Evolutionary conservation across 1,140 invertebrate species (phyloP).

Genomic region (Micrasema minimum): DNA sequence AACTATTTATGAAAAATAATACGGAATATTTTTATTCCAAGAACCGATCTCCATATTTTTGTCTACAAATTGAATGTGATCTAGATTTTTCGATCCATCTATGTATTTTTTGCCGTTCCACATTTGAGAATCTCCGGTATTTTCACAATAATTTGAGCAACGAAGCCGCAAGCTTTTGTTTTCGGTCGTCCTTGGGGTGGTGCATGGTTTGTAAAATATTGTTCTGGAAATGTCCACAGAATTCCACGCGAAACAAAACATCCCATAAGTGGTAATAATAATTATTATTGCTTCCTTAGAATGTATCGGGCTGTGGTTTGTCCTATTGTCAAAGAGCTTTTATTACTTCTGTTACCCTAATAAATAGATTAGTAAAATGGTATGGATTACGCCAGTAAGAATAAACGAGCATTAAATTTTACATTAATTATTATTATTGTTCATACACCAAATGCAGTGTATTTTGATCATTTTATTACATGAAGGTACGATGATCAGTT

Average conservation of each 20-base stretch:
- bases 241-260: conserved; percentile 11
- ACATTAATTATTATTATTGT: no score
- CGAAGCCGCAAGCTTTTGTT: conserved; percentile 25
- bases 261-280: conserved; percentile 9
- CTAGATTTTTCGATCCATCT: no score
- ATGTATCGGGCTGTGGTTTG: conserved; percentile 14
- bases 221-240: conserved; percentile 29
- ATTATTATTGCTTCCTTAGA: conserved; percentile 23
- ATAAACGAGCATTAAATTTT: no score
- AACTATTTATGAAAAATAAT: no score
- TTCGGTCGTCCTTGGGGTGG: conserved; percentile 10
- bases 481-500: no score
- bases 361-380: conserved; percentile 10
- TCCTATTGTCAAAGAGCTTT: background rate
- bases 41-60: no score
- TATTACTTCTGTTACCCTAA: conserved; percentile 17
- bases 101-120: no score
- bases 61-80: no score
- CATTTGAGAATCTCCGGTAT: no score
- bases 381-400: background rate
- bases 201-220: conserved; percentile 24
- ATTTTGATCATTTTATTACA: no score
- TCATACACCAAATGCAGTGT: no score
- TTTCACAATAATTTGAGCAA: background rate
- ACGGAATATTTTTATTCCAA: no score